Conservation (phyloP, 2,113 vertebrate species). For the Mirza zaza region DNA sequence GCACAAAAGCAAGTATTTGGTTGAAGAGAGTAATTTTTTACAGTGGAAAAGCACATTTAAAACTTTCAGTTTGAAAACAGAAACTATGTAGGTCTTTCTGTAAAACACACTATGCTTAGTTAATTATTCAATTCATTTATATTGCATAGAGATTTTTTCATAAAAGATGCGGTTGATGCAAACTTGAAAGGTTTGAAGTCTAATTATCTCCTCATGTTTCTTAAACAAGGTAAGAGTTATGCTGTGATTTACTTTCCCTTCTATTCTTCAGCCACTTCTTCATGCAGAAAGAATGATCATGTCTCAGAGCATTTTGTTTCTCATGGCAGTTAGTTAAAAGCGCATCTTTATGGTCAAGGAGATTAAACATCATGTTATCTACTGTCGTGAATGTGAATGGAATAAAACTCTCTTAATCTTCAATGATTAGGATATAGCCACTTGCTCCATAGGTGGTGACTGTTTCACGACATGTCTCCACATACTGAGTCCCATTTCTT, state of each 20-base stretch:
- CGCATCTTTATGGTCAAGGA: constrained; percentile 39
- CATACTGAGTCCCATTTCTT: constrained; percentile 34
- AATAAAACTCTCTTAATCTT: constrained; percentile 38
- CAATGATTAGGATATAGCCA: constrained; percentile 48
- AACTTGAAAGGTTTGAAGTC: not conserved
- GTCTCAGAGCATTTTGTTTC: constrained; percentile 39
- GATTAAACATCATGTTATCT: constrained; percentile 46
- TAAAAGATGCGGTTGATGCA: not conserved
- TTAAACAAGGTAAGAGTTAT: not conserved
- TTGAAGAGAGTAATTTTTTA: constrained; percentile 54
- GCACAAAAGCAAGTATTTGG: constrained; percentile 64
- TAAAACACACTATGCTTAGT: not conserved
- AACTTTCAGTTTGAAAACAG: constrained; percentile 40
- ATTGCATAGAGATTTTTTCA: not conserved
- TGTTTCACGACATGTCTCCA: constrained; percentile 40
- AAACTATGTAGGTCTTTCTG: constrained; percentile 9
- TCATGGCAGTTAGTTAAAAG: constrained; percentile 49
- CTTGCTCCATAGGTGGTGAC: constrained; percentile 56
- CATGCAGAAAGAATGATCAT: not conserved
- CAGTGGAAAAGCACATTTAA: constrained; percentile 37
- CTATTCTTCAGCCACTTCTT: constrained; percentile 36
- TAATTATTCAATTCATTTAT: constrained; percentile 2
- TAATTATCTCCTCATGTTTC: not conserved
- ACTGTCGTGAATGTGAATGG: constrained; percentile 36
- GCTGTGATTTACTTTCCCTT: not conserved